Evolutionary conservation across 2,113 vertebrate species (phyloP).

Genomic region (Atlantisia rogersi): DNA sequence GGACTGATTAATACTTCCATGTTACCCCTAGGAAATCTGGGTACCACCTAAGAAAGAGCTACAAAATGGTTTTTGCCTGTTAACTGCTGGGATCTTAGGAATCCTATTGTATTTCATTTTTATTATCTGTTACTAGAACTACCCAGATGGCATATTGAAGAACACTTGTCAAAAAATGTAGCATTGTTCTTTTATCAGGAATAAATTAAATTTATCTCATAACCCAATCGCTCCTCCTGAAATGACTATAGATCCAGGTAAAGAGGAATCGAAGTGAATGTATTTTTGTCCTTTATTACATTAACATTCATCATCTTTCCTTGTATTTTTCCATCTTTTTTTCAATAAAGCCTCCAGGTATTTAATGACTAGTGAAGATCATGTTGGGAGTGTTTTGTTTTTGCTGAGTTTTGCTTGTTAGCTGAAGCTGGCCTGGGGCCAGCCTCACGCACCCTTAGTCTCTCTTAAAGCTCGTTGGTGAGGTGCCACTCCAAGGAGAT

Average conservation of each 20-base stretch:
- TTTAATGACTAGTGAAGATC: conserved; percentile 26
- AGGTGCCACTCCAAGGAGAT: not conserved
- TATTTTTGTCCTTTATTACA: conserved; percentile 44
- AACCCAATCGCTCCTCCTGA: conserved; percentile 31
- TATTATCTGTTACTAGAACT: conserved; percentile 64
- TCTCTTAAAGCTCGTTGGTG: not conserved
- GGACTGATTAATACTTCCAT: not conserved
- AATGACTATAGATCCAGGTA: conserved; percentile 62
- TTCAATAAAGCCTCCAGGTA: not conserved
- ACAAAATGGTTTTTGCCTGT: not conserved
- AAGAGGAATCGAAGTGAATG: conserved; percentile 26
- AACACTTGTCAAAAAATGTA: conserved; percentile 63
- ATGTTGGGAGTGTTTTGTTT: not conserved
- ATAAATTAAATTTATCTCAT: conserved; percentile 67
- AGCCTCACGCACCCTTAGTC: not conserved
- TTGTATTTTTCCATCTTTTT: not conserved
- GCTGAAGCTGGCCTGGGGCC: not conserved
- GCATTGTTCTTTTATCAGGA: conserved; percentile 60
- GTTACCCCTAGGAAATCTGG: not conserved
- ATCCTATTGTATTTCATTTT: conserved; percentile 62
- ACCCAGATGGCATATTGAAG: conserved; percentile 47
- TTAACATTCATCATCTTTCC: conserved; percentile 41
- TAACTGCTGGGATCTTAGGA: conserved; percentile 27
- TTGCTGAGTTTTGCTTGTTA: not conserved
- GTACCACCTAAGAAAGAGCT: not conserved